Percentiles rank a stretch among this genome's conserved stretches.
phyloP scores from a whole-genome alignment of 2,888 invertebrate genomes.

The Melanchra persicariae region DNA sequence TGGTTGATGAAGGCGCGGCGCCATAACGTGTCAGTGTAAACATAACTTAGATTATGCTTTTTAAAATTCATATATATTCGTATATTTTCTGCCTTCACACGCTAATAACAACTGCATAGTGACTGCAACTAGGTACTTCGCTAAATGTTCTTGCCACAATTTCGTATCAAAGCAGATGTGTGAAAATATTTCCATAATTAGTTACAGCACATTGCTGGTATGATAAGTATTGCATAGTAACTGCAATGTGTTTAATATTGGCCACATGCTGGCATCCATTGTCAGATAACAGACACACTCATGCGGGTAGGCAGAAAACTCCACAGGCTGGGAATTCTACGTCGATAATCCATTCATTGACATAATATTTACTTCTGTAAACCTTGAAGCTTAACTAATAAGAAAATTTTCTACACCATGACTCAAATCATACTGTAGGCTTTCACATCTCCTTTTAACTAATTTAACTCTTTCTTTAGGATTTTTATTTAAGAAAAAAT shows the following conservation, averaged over 20 bases:
- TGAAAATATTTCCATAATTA: conserved; percentile 38
- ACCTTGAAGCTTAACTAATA: conserved; percentile 16
- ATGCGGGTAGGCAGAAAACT: conserved; percentile 10
- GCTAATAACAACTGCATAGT: conserved; percentile 32
- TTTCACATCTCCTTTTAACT: not conserved
- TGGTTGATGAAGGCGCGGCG: not conserved
- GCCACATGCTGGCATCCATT: conserved; percentile 14
- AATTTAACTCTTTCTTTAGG: not conserved
- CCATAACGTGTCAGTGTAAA: conserved; percentile 6
- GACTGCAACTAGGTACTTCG: conserved; percentile 7
- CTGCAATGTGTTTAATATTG: conserved; percentile 21
- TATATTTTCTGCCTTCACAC: conserved; percentile 18
- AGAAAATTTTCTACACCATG: not conserved
- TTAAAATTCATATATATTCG: too few relatives aligned
- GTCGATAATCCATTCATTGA: conserved; percentile 1
- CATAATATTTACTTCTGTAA: not conserved
- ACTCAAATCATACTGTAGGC: not conserved
- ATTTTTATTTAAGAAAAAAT: not conserved
- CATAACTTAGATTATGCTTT: not conserved
- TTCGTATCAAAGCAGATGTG: conserved; percentile 30
- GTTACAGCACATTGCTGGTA: conserved; percentile 7
- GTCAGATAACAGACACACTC: conserved; percentile 17
- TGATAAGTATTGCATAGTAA: conserved; percentile 39
- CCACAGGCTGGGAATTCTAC: too few relatives aligned
- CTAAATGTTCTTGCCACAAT: conserved; percentile 9